These are phyloP conservation scores for Propsilocerus akamusi DNA, from an alignment of 1,140 invertebrate genomes.

Conservation along the genomic window DNA sequence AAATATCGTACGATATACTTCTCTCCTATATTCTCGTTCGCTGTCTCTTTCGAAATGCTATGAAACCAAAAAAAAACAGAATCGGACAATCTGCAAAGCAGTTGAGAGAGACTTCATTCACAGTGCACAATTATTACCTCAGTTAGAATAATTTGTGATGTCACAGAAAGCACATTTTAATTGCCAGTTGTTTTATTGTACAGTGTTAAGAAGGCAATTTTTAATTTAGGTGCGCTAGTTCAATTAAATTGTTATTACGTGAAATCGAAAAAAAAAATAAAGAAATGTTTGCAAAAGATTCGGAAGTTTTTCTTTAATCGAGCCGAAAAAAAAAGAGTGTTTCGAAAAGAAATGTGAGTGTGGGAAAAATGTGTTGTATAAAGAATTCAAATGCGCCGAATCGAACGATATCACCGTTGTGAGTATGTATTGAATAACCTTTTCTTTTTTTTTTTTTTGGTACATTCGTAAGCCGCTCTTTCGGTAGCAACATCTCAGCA, in stretches of 20 bases:
- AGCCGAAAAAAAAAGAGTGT: not conserved
- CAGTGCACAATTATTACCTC: too few species aligned
- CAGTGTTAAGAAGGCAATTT: not conserved
- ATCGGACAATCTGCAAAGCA: too few species aligned
- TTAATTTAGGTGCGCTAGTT: not conserved
- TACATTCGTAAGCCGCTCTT: too few species aligned
- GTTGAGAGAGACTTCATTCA: too few species aligned
- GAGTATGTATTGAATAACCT: not conserved
- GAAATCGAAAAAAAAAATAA: not conserved
- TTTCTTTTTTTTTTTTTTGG: not conserved
- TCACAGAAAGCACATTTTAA: too few species aligned
- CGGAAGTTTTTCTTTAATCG: too few species aligned
- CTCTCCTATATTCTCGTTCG: not conserved
- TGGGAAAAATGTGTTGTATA: not conserved
- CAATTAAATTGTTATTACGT: not conserved
- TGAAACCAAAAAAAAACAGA: too few species aligned
- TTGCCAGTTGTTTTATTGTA: not conserved
- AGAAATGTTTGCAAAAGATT: not conserved
- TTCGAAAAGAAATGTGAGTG: not conserved
- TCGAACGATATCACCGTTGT: not conserved
- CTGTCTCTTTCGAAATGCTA: not conserved
- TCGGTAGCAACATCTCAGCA: too few species aligned
- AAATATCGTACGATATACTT: not conserved
- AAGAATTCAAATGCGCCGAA: too few species aligned
- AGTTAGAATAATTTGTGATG: too few species aligned